Evolutionary conservation across 2,888 invertebrate genomes (phyloP).

Genomic region (Acanthosepion lycidas): DNA sequence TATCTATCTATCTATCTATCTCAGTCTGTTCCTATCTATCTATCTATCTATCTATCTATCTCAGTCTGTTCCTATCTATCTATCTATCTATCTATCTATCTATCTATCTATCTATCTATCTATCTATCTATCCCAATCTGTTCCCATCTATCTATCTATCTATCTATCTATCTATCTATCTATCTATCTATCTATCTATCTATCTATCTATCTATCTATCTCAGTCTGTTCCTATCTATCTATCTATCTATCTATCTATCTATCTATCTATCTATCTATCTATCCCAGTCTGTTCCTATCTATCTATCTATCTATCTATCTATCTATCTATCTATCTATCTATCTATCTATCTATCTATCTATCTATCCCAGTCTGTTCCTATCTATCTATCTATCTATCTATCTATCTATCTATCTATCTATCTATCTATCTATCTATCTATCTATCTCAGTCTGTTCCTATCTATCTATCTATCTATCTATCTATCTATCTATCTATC

Average conservation of each 20-base stretch:
- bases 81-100: slow-evolving; percentile 15
- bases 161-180: slow-evolving; percentile 17
- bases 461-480: slow-evolving; percentile 17
- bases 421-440: neutral
- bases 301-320: neutral
- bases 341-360: slow-evolving; percentile 17
- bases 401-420: slow-evolving; percentile 13
- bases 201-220: slow-evolving; percentile 15
- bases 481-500: neutral
- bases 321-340: neutral
- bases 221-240: no score
- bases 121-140: no score
- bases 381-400: neutral
- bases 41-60: slow-evolving; percentile 15
- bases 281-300: no score
- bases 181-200: neutral
- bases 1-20: slow-evolving; percentile 15
- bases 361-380: no score
- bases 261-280: slow-evolving; percentile 15
- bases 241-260: neutral
- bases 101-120: neutral
- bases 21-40: no score
- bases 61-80: no score
- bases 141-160: no score
- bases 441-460: no score